Evolutionary conservation across 2,888 invertebrate genomes (phyloP), one percentile per base, ranked within the genome.

Genomic region (Gymnosoma rotundatum): DNA sequence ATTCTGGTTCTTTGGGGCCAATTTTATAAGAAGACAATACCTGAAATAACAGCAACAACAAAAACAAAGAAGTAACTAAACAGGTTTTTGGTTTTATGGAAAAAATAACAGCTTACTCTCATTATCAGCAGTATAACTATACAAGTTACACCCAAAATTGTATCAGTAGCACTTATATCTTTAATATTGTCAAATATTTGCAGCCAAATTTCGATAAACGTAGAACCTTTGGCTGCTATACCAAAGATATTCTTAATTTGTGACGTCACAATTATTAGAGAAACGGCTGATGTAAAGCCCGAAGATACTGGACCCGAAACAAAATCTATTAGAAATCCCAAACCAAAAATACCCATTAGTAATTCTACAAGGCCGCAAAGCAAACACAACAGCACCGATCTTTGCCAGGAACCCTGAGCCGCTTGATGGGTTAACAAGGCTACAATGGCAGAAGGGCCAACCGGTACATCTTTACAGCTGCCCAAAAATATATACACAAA

Each of bases 381-480:
- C 87, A 97, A 95, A 88, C 95, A 95, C 14, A 97, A 93, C 48
- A 97, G 92, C 45, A 96, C 94, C 0, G 97, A 96, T 72, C 92
- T 91, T 70, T 91, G 91, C 87, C 93, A 93, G 9, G 93, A 91
- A 56, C 95, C 95, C 69, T 94, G 94, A 0, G 96, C 94, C 42
- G 95, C 94, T 93, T 97, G 96, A 91, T 94, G 96, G 0, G 97
- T 97, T 87, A 98, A 94, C 78, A 98, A 93, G 5, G 98, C 97
- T 86, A 97, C 95, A 88, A 98, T 97, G 84, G 98, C 98, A 2
- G 98, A 98, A 18, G 98, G 98, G 14, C 98, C 98, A 88, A 98
- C 94, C 0, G 98, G 98, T 83, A 98, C 96, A 91, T 98, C 98
- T 91, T 97, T 97, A 90, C 97, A 97, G 86, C 97, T 97, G 63